Evolutionary conservation across 2,888 invertebrate species (phyloP).

Genomic region (Stramonita haemastoma): DNA sequence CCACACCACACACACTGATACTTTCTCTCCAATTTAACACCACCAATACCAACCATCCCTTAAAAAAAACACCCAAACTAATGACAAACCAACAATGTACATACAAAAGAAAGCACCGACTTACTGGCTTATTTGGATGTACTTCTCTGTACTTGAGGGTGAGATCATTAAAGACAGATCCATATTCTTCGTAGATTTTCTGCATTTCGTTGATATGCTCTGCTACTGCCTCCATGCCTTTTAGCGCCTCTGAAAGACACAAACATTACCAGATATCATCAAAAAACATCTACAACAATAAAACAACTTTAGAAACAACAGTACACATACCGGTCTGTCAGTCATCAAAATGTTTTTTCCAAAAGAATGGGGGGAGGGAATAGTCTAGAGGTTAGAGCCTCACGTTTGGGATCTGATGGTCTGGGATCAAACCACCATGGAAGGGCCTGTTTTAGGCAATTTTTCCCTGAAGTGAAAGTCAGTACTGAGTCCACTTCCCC

Average conservation of each 20-base stretch:
- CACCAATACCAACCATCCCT: not conserved
- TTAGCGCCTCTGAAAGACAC: conserved; percentile 66
- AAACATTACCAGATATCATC: not conserved
- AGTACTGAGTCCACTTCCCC: too few relatives aligned
- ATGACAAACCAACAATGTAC: not conserved
- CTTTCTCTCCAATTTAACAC: not conserved
- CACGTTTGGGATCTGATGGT: too few relatives aligned
- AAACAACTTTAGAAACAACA: not conserved
- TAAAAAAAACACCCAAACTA: not conserved
- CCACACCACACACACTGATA: too few relatives aligned
- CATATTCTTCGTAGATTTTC: conserved; percentile 99
- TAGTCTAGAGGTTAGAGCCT: not conserved
- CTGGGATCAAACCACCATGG: too few relatives aligned
- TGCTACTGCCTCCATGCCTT: conserved; percentile 98
- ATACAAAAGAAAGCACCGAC: not conserved
- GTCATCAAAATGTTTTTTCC: not conserved
- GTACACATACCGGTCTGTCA: not conserved
- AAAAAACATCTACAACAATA: too few relatives aligned
- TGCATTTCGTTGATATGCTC: conserved; percentile 99
- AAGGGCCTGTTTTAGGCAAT: too few relatives aligned
- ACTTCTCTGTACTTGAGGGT: conserved; percentile 70
- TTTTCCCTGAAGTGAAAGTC: too few relatives aligned
- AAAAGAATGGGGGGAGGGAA: not conserved
- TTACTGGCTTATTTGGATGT: conserved; percentile 69
- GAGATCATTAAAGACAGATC: conserved; percentile 98